A percentile compares a stretch with the other conserved stretches of the same genome.
Conservation (phyloP, 92 coral and sea anemone species). For the Heteractis magnifica region DNA sequence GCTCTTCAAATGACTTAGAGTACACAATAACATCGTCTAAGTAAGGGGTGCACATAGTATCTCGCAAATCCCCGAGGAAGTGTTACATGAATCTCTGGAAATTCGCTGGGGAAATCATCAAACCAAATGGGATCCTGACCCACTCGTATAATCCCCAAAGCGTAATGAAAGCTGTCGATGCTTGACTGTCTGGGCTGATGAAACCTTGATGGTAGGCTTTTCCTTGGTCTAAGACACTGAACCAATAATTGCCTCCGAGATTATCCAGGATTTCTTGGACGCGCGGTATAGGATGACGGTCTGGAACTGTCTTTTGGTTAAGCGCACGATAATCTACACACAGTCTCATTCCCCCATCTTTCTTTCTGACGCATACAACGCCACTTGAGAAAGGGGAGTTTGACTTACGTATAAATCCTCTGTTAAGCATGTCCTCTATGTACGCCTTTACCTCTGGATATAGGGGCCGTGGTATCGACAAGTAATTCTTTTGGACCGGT, state of each 20-base stretch:
- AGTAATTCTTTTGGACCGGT: constrained; percentile 55
- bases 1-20: constrained; percentile 41
- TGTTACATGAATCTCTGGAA: constrained; percentile 31
- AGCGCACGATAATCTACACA: too few species aligned
- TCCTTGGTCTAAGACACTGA: constrained; percentile 22
- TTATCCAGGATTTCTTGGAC: constrained; percentile 44
- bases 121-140: neutral
- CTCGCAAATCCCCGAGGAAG: constrained; percentile 36
- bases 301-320: too few species aligned
- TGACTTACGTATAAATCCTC: constrained; percentile 25
- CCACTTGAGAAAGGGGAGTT: constrained; percentile 27
- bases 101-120: constrained; percentile 50
- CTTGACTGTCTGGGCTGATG: constrained; percentile 2
- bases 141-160: too few species aligned
- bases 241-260: constrained; percentile 51
- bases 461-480: constrained; percentile 45
- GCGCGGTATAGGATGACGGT: constrained; percentile 11
- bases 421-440: constrained; percentile 39
- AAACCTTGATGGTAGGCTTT: too few species aligned
- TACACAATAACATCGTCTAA: constrained; percentile 50
- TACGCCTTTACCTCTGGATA: constrained; percentile 38
- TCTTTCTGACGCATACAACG: constrained; percentile 36
- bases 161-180: neutral
- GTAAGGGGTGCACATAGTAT: constrained; percentile 52
- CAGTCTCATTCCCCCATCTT: constrained; percentile 16